Evolutionary conservation across 2,888 invertebrate genomes (phyloP), one percentile per base, ranked within the genome.

Genomic region (Drosophila algonquin): DNA sequence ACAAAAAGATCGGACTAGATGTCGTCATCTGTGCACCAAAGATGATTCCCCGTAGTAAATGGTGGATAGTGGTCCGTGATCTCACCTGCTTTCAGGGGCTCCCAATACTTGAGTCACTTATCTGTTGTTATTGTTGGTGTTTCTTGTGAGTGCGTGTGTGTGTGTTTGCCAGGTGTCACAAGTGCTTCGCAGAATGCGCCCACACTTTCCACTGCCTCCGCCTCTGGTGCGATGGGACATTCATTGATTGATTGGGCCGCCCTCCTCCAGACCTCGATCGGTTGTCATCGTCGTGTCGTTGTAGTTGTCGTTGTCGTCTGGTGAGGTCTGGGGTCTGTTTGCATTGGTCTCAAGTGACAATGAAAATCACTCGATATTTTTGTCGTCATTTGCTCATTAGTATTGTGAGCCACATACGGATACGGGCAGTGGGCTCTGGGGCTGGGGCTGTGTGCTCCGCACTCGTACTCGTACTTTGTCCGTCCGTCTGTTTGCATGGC

Each of bases 331-430:
- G 58, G 58, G 69, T 70, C 63, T 72, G 71, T 72, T 72, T 72
- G 63, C 71, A 58, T 72, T 73, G 63, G 58, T 72, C 73, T 72
- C 72, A 73, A 72, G 73, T 72, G 73, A 72, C 72, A 72, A 73
- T 72, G 73, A 47, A 73, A 73, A 72, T 72, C 72, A 72, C 72
- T 72, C 64, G 72, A 72, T 72, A 64, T 73, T 52, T 72, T 73
- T 72, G 73, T 72, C 72, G 72, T 72, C 72, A 72, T 72, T 72
- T 72, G 55, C 72, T 72, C 72, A 72, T 72, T 72, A 73, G 57
- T 72, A 72, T 72, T 73, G 72, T 73, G 73, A 64, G 54, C 64
- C 51, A 57, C 68, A 40, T 5, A 40, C 40, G 40, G 47, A 30
- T 7, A 58, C 50, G 45, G 56, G 30, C 30, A 8, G 7, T 30